phyloP scores from a whole-genome alignment of 2,888 invertebrate species.

The Sceliomorpha sp. region DNA sequence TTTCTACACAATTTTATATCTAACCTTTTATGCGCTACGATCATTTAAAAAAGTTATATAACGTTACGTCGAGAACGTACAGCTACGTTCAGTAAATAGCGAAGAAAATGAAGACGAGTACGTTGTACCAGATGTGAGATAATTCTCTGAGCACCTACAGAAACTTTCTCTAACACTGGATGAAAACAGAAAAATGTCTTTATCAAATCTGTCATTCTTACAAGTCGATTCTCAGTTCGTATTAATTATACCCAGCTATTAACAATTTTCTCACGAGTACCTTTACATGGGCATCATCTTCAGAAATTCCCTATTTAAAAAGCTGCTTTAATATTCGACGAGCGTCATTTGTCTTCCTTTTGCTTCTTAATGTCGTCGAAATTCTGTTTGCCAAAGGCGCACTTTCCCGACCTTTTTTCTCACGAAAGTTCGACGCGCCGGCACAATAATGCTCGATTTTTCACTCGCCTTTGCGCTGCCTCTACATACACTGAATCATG shows the following conservation, averaged over 20 bases:
- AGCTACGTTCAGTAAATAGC: not conserved
- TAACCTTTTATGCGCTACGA: no score
- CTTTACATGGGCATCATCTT: no score
- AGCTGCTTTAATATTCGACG: constrained; percentile 3
- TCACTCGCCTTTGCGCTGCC: constrained; percentile 12
- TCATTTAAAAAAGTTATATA: no score
- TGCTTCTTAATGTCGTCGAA: constrained; percentile 10
- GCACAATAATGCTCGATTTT: constrained; percentile 26
- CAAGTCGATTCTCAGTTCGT: constrained; percentile 14
- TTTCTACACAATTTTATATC: no score
- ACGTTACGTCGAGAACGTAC: no score
- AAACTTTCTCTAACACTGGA: constrained; percentile 23
- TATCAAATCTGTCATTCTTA: not conserved
- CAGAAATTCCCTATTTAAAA: no score
- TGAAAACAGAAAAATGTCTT: constrained; percentile 3
- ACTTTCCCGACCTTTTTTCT: constrained; percentile 42
- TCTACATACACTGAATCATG: constrained; percentile 39
- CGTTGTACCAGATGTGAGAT: no score
- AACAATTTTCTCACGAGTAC: no score
- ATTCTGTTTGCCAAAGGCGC: constrained; percentile 34
- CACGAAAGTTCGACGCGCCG: constrained; percentile 13
- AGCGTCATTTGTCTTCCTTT: constrained; percentile 19
- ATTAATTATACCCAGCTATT: constrained; percentile 19
- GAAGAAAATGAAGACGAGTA: not conserved
- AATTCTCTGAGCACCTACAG: no score